Base-by-base conservation (phyloP, 2,888 invertebrate species). In the Eupithecia centaureata region DNA sequence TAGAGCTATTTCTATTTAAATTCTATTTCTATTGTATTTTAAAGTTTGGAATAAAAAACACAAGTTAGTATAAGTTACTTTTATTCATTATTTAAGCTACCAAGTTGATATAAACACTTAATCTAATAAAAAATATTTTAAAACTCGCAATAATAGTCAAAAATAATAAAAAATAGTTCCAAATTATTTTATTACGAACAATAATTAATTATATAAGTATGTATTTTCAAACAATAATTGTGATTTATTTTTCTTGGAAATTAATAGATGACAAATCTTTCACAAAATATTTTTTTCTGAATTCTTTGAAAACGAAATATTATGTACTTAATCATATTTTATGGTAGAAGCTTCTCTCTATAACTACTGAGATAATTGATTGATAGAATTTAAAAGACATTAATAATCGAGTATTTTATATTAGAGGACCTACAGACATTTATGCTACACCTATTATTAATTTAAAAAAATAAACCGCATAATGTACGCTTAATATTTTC, bases 401-500 rank as follows among this genome's bases (percentile, higher is more conserved):
- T 42, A 42, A 18, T 42, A 42, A 42, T n/a, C 32, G 56, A 56
- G 56, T 32, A 56, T 56, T 54, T 56, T 18, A 56, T 30, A 18
- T 5, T 18, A 18, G 1, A n/a, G 1, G n/a, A 35, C 1, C 35
- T 42, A 42, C 38, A 42, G 38, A n/a, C 38, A 27, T 30, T 10
- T 2, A n/a, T 12, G 56, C 30, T 18, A 12, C 8, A 77, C 10
- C 42, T 42, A 8, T 10, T 18, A 35, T 76, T 82, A 84, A 75
- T 75, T n/a, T 77, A 78, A 79, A 80, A 74, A 76, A 79, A 68
- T 77, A 73, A 76, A 74, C 75, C 77, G 70, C 72, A 80, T 81
- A 80, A 84, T 84, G 82, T 86, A 86, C 82, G 78, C 77, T 70
- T 81, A 79, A 80, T 79, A 82, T 82, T 82, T 80, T 79, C 76